Evolutionary conservation across 2,113 vertebrate genomes (phyloP), one percentile per base, ranked within the genome.

Genomic region (Thamnaconus septentrionalis): DNA sequence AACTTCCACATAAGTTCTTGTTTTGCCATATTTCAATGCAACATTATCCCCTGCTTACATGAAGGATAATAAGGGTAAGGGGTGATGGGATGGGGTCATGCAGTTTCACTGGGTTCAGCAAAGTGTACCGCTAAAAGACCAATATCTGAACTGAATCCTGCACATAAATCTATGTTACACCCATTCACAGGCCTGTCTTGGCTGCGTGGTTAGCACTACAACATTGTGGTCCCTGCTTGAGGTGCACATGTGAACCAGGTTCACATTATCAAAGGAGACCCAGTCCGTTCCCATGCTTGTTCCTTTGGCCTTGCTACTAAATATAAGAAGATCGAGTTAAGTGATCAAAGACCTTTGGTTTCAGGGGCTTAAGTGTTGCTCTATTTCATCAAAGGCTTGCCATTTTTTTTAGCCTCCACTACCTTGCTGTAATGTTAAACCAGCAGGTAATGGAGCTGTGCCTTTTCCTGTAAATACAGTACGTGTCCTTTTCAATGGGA

Each of bases 281-380:
- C 55, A 59, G 64, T 31, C 62, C 4, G 43, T 82, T 83, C 80
- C 76, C 82, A 85, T 67, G 75, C 76, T 76, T 71, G 72, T 72
- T 76, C 71, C 75, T 73, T 65, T 31, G 68, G 72, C 71, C 66
- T 66, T 74, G 62, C 80, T 77, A 70, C 80, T 87, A 82, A 85
- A 85, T 73, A 86, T 79, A 86, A 81, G 84, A 76, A 82, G 83
- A 87, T 87, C 84, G 77, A 80, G 86, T 88, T 76, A 88, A 87
- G 68, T 79, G 82, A 89, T 89, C 82, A 90, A 89, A 89, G 82
- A 76, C 66, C 70, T 65, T 66, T 69, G 61, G 66, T 75, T 76
- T 84, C 71, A 60, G 75, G 53, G 72, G 67, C 73, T 75, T 75
- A 85, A 85, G 61, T 75, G 79, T 86, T 85, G 64, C 77, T 81